phyloP scores from a whole-genome alignment of 2,888 invertebrate genomes.

The Chesias legatella region DNA sequence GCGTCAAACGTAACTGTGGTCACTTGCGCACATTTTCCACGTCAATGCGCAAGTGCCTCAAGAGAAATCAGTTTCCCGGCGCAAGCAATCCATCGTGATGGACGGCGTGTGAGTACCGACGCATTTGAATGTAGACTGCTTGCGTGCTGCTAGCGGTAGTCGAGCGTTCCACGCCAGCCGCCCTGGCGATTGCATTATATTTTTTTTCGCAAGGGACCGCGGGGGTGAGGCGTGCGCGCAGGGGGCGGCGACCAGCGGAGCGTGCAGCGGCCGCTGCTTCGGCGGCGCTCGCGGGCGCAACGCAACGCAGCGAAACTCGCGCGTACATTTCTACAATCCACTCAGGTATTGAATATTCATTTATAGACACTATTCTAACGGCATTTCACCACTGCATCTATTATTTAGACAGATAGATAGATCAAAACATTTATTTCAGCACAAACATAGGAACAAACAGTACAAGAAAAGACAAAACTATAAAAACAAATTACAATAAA shows the following conservation, averaged over 20 bases:
- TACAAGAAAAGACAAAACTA: too few relatives aligned
- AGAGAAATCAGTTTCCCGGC: slow-evolving; percentile 73
- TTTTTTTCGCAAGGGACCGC: slow-evolving; percentile 77
- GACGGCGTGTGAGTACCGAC: slow-evolving; percentile 78
- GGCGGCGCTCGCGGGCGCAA: slow-evolving; percentile 28
- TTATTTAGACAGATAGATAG: too few relatives aligned
- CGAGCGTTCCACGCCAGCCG: slow-evolving; percentile 76
- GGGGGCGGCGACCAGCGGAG: slow-evolving; percentile 64
- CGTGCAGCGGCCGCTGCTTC: slow-evolving; percentile 71
- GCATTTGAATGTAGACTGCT: slow-evolving; percentile 77
- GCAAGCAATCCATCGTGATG: slow-evolving; percentile 73
- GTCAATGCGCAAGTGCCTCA: slow-evolving; percentile 53
- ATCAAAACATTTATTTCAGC: too few relatives aligned
- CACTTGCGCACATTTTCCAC: slow-evolving; percentile 52
- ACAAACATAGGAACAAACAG: too few relatives aligned
- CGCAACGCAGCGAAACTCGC: slow-evolving; percentile 65
- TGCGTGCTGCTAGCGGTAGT: slow-evolving; percentile 69
- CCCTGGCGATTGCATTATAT: slow-evolving; percentile 79
- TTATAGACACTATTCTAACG: slow-evolving; percentile 17
- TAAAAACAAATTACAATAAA: too few relatives aligned
- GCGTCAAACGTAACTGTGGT: slow-evolving; percentile 39
- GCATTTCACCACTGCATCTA: slow-evolving; percentile 15
- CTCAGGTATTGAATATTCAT: slow-evolving; percentile 38
- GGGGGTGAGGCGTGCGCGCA: slow-evolving; percentile 59
- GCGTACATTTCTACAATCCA: slow-evolving; percentile 33